These are phyloP conservation scores for Druon quercuslanigerum DNA, from an alignment of 1,140 invertebrate genomes.

Conservation along the genomic window DNA sequence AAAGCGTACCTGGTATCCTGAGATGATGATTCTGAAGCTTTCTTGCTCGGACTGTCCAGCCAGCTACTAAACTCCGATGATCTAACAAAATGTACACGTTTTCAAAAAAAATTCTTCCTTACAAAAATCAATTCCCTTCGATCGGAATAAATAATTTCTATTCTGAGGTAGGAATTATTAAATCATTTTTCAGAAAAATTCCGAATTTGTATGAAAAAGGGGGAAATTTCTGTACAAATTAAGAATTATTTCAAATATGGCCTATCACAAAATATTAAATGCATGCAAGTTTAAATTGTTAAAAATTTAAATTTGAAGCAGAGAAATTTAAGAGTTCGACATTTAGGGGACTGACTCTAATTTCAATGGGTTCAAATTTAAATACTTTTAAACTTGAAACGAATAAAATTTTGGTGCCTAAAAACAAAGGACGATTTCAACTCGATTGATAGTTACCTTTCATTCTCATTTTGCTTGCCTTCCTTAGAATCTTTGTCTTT, in stretches of 20 bases:
- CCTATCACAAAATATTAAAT: too few relatives aligned
- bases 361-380: too few relatives aligned
- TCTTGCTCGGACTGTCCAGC: conserved; percentile 60
- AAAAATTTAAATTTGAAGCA: too few relatives aligned
- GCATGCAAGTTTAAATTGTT: too few relatives aligned
- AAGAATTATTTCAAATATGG: too few relatives aligned
- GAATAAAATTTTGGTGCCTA: too few relatives aligned
- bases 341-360: too few relatives aligned
- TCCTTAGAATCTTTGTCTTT: conserved; percentile 37
- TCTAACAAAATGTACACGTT: conserved; percentile 64
- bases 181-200: too few relatives aligned
- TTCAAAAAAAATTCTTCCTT: conserved; percentile 40
- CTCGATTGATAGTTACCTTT: conserved; percentile 8
- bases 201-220: too few relatives aligned
- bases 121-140: conserved; percentile 29
- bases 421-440: background rate
- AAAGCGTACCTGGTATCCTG: conserved; percentile 64
- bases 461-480: conserved; percentile 1
- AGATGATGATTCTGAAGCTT: conserved; percentile 56
- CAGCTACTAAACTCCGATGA: conserved; percentile 67
- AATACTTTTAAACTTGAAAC: too few relatives aligned
- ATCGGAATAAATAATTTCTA: conserved; percentile 1
- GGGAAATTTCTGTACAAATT: too few relatives aligned
- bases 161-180: background rate
- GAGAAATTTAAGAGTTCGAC: too few relatives aligned